Conservation (phyloP, 2,888 invertebrate species). For the Sminthurides aquaticus region DNA sequence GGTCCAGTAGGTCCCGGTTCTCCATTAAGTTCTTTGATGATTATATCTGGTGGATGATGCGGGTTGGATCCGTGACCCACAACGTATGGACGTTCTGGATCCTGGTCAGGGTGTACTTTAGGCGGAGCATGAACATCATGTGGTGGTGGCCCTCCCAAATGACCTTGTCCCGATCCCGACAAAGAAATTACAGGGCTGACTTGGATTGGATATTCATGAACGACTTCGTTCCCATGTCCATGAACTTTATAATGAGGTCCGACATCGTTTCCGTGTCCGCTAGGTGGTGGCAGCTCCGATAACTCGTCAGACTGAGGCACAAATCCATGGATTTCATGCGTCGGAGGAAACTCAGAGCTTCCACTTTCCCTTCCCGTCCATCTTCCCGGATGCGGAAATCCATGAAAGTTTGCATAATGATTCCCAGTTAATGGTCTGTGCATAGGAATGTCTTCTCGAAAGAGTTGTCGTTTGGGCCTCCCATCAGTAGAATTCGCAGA, state of each 20-base stretch:
- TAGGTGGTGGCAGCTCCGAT: background rate
- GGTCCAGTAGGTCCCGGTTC: background rate
- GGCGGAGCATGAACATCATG: constrained; percentile 1
- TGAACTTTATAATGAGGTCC: background rate
- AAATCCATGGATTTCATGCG: background rate
- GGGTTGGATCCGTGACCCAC: background rate
- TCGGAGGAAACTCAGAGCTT: background rate
- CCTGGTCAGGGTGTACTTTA: constrained; percentile 1
- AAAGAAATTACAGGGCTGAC: constrained; percentile 6
- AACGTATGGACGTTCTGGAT: background rate
- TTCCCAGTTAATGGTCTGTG: constrained; percentile 1
- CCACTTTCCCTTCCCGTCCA: background rate
- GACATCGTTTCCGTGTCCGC: background rate
- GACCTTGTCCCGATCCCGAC: background rate
- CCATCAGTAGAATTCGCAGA: background rate
- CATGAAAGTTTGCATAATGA: background rate
- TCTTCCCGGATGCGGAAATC: background rate
- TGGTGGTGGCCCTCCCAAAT: background rate
- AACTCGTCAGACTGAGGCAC: background rate
- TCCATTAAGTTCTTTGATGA: background rate
- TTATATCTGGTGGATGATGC: background rate
- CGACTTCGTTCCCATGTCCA: background rate
- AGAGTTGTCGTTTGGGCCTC: background rate
- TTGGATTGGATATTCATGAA: background rate
- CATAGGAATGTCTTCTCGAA: background rate